A percentile compares a stretch with the other conserved stretches of the same genome.
phyloP scores from a whole-genome alignment of 2,797 vertebrate genomes.

The Sebastes matsubarae region DNA sequence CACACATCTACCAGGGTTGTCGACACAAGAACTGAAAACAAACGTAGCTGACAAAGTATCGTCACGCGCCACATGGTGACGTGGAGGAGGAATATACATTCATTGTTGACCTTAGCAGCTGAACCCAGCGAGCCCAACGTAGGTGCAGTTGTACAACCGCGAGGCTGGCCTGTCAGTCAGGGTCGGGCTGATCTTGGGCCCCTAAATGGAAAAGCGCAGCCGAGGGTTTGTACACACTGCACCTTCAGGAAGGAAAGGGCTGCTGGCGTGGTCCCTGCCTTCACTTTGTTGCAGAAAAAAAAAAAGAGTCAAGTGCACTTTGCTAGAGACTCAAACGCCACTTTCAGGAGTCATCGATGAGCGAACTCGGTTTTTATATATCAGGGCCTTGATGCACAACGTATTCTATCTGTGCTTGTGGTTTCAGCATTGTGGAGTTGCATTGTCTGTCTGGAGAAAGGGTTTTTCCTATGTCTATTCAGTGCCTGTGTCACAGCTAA shows the following conservation, averaged over 20 bases:
- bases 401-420: slow-evolving; percentile 52
- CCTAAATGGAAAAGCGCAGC: slow-evolving; percentile 55
- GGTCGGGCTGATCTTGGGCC: slow-evolving; percentile 30
- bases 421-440: slow-evolving; percentile 51
- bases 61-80: slow-evolving; percentile 55
- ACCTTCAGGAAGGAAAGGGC: slow-evolving; percentile 59
- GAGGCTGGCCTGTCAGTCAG: slow-evolving; percentile 4
- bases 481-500: slow-evolving; percentile 74
- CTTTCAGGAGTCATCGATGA: slow-evolving; percentile 21
- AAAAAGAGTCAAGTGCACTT: slow-evolving; percentile 76
- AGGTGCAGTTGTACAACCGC: slow-evolving; percentile 44
- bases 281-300: slow-evolving; percentile 60
- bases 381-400: slow-evolving; percentile 22
- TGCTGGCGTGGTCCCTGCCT: slow-evolving; percentile 71
- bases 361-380: background rate
- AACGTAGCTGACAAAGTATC: slow-evolving; percentile 57
- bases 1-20: slow-evolving; percentile 47
- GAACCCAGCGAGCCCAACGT: slow-evolving; percentile 71
- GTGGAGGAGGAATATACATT: slow-evolving; percentile 91
- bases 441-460: slow-evolving; percentile 44
- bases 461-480: slow-evolving; percentile 50
- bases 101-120: slow-evolving; percentile 85
- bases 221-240: slow-evolving; percentile 26
- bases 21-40: slow-evolving; percentile 54
- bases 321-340: slow-evolving; percentile 54